These are phyloP conservation scores for Fregetta grallaria DNA, from an alignment of 2,113 vertebrate genomes.

Conservation along the genomic window DNA sequence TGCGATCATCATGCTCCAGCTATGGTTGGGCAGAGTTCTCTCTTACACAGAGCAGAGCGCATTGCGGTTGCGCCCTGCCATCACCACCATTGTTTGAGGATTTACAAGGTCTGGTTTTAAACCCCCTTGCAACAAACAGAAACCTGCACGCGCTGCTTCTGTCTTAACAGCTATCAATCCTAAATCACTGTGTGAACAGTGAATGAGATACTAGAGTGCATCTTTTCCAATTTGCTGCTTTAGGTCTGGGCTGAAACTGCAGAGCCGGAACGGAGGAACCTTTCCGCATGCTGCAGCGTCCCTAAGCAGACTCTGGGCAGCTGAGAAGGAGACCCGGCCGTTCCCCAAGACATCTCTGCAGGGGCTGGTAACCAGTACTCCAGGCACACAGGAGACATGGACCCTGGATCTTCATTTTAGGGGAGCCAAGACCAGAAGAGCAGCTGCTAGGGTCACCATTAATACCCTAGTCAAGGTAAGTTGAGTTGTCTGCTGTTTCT, in stretches of 20 bases:
- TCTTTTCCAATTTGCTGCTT: not conserved
- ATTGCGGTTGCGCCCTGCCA: not conserved
- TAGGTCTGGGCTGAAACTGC: not conserved
- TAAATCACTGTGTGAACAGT: not conserved
- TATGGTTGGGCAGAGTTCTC: not conserved
- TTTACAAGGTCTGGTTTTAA: not conserved
- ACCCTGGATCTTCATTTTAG: not conserved
- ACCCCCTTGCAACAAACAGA: not conserved
- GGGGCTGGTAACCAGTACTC: not conserved
- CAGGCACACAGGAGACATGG: not conserved
- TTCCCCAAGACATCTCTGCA: not conserved
- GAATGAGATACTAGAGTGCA: not conserved
- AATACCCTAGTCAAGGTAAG: not conserved
- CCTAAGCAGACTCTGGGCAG: not conserved
- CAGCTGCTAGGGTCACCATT: not conserved
- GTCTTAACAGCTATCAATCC: not conserved
- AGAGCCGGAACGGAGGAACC: not conserved
- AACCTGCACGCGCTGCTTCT: not conserved
- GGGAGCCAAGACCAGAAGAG: not conserved
- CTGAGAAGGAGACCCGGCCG: not conserved
- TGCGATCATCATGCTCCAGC: not conserved
- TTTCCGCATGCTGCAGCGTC: not conserved
- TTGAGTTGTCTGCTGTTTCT: not conserved
- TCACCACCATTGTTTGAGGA: not conserved
- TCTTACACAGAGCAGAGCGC: not conserved